phyloP scores from a whole-genome alignment of 2,113 vertebrate genomes.

The Excalfactoria chinensis region DNA sequence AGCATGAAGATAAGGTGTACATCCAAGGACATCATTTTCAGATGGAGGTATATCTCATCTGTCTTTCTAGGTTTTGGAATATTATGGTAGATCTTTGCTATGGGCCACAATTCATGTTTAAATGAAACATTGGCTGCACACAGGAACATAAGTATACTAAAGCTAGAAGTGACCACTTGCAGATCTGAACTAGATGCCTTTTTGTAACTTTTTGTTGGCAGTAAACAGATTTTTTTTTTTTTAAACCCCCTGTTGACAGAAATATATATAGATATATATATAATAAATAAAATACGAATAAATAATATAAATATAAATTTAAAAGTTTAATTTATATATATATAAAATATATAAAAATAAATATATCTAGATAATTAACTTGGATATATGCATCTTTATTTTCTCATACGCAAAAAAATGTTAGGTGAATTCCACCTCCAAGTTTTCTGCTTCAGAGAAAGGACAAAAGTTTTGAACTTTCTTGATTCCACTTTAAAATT shows the following conservation, averaged over 20 bases:
- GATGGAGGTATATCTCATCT: neutral
- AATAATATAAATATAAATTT: no score
- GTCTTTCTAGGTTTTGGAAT: neutral
- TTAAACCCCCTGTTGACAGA: neutral
- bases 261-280: neutral
- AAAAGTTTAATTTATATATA: no score
- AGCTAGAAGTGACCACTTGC: neutral
- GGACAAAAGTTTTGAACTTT: constrained; percentile 31
- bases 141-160: constrained; percentile 41
- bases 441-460: constrained; percentile 64
- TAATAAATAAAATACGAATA: no score
- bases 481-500: constrained; percentile 59
- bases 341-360: no score
- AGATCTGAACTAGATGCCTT: neutral
- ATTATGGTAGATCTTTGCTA: constrained; percentile 24
- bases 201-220: neutral
- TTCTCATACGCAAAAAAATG: neutral
- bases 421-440: neutral
- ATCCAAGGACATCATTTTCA: neutral
- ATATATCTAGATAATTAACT: neutral
- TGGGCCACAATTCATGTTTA: constrained; percentile 15
- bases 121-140: neutral
- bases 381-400: neutral
- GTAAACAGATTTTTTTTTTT: no score
- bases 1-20: neutral